Evolutionary conservation across 2,797 vertebrate species (phyloP), one percentile per base, ranked within the genome.

Genomic region (Haliaeetus albicilla): DNA sequence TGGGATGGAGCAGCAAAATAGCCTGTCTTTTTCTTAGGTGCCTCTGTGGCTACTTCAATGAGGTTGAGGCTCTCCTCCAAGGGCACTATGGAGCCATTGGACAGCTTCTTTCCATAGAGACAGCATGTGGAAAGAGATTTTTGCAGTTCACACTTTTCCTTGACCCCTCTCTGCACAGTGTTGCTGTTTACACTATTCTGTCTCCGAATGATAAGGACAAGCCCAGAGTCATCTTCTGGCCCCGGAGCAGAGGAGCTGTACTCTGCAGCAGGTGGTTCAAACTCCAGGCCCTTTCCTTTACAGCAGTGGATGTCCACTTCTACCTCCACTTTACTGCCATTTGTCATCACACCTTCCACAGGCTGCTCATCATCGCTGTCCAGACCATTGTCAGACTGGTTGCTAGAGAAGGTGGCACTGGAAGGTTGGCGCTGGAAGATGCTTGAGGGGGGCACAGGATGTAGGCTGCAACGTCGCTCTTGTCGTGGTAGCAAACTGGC

Each of bases 261-360:
- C 48, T 96, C 97, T 46, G 97, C 94, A 84, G 93, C 97, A 49
- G 98, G 97, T 3, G 92, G 90, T 60, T 98, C 96, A 44, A 95
- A 97, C 27, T 98, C 98, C 6, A 98, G 98, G 27, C 98, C 98
- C 65, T 99, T 98, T 89, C 99, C 99, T 97, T 98, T 98, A 94
- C 99, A 99, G 98, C 99, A 99, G 93, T 99, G 99, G 94, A 99
- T 99, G 95, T 99, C 99, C 27, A 99, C 99, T 95, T 99, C 99
- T 12, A 99, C 99, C 95, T 99, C 99, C 39, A 99, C 98, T 97
- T 98, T 99, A 91, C 99, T 99, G 92, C 99, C 99, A 3, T 99
- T 99, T 71, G 98, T 99, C 91, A 99, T 99, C 59, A 99, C 99
- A 6, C 99, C 99, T 87, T 99, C 98, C 6, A 99, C 98, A 3